Base-by-base conservation (phyloP, 2,888 invertebrate genomes). In the Himalopsyche tibetana region DNA sequence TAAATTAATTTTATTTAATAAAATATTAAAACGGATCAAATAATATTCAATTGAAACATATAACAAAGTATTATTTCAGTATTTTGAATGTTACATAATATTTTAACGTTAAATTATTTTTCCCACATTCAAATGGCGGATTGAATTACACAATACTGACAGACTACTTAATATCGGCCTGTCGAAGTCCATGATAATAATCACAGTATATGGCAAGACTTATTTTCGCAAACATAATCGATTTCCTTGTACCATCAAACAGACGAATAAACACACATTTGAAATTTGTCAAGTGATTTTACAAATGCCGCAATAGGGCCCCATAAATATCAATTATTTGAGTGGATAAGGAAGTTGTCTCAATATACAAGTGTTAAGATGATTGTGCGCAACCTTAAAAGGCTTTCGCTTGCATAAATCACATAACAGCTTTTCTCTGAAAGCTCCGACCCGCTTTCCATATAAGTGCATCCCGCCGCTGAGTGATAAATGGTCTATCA, bases 351-450 rank as follows among this genome's bases (percentile, higher is more conserved):
- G 80, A 80, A 80, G 45, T 42, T 80, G 51, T 51, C 80, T 80
- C 45, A 51, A 80, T 74, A 42, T 42, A 80, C 80, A 80, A 80
- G 80, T 80, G 80, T 80, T 80, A n/a, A 19, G 45, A 80, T 80
- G 80, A 80, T 80, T 80, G 80, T 80, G 45, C 11, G 51, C 38
- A 51, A 19, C 80, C 51, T 80, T 45, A 80, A 80, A 80, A 51
- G 80, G 45, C n/a, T 80, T 80, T 45, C 80, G 80, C 80, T 80
- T 42, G 80, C 42, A 51, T 80, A 80, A 80, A 80, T 80, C 80
- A 80, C 80, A 80, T 74, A 74, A 74, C 74, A 51, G 45, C 80
- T 80, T 80, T 80, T 80, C 80, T 80, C 45, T 80, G 80, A 80
- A 51, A 80, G 80, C 80, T 80, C 45, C 45, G 45, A 74, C 74